Percentiles rank a stretch among this genome's conserved stretches.
Conservation (phyloP, 2,113 vertebrate genomes). For the Datnioides undecimradiatus region DNA sequence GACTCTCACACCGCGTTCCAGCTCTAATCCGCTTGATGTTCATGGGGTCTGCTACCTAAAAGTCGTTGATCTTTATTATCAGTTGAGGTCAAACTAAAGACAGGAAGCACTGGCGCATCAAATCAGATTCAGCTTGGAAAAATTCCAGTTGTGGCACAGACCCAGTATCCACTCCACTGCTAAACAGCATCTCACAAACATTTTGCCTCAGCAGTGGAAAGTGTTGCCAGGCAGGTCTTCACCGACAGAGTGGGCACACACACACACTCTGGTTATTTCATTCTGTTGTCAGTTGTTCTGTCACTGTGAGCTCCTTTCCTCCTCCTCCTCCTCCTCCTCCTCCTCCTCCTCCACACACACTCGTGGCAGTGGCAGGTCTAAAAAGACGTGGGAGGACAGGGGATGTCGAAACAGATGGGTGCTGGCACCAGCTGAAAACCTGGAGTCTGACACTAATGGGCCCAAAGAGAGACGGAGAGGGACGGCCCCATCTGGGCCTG, state of each 20-base stretch:
- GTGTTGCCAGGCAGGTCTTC: slow-evolving; percentile 10
- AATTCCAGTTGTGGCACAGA: slow-evolving; percentile 2
- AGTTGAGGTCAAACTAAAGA: background rate
- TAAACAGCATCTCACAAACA: slow-evolving; percentile 30
- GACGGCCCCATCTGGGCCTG: slow-evolving; percentile 57
- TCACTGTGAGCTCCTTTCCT: slow-evolving; percentile 41
- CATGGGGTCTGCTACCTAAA: slow-evolving; percentile 7
- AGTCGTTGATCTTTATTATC: slow-evolving; percentile 6
- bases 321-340: slow-evolving; percentile 34
- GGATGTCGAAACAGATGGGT: slow-evolving; percentile 67
- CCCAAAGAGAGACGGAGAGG: slow-evolving; percentile 35
- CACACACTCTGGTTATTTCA: slow-evolving; percentile 30
- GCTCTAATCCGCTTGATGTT: background rate
- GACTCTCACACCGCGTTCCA: background rate
- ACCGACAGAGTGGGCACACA: background rate
- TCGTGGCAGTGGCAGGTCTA: slow-evolving; percentile 40
- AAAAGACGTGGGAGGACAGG: slow-evolving; percentile 66
- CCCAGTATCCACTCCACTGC: slow-evolving; percentile 11
- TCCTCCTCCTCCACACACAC: slow-evolving; percentile 48
- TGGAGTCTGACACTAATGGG: slow-evolving; percentile 68
- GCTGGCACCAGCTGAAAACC: slow-evolving; percentile 58
- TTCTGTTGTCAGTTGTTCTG: slow-evolving; percentile 50
- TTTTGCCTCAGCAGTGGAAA: slow-evolving; percentile 8
- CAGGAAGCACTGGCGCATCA: background rate
- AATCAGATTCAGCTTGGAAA: slow-evolving; percentile 21